Base-by-base conservation (phyloP, 2,888 invertebrate genomes). In the Thereva nobilitata region DNA sequence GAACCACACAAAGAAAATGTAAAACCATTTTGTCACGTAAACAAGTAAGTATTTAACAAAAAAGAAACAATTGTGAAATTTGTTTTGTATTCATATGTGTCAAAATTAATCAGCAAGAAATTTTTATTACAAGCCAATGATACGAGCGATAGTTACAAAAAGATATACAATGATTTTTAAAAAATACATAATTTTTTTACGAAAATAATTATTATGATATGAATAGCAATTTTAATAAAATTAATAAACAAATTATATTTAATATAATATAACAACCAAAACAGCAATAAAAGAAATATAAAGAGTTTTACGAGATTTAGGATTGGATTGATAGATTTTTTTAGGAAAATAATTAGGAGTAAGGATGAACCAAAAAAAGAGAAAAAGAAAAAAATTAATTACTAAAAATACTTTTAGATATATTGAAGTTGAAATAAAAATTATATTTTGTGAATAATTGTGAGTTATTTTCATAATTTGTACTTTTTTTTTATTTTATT, bases 281-380 rank as follows among this genome's bases (percentile, higher is more conserved):
- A 53, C n/a, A 49, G 64, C 42, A 69, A 41, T 40, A 68, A 68
- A 67, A 69, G 40, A 61, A 40, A 50, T 61, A 56, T 41, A 66
- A 50, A 67, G 53, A 56, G 41, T 47, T 64, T 64, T 63, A 23
- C 23, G 23, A 64, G 34, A 47, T 57, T 54, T 34, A 47, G 56
- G 57, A 40, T 44, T 53, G 44, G 53, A 41, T 23, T 23, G 23
- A 23, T 23, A 23, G 23, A 44, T 23, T 66, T 67, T 10, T 45
- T 52, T 42, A 57, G 64, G 68, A 57, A 40, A 42, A 56, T 53
- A 54, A 57, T 50, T 59, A 64, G 68, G 64, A 67, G 61, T 68
- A 59, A 70, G 69, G 67, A 69, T 71, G 69, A 70, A 71, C 67
- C 68, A 66, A 71, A 70, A 71, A 68, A 71, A 54, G 54, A 44